Conservation (phyloP, 1,140 invertebrate genomes). For the Oncopodura yosiiana region DNA sequence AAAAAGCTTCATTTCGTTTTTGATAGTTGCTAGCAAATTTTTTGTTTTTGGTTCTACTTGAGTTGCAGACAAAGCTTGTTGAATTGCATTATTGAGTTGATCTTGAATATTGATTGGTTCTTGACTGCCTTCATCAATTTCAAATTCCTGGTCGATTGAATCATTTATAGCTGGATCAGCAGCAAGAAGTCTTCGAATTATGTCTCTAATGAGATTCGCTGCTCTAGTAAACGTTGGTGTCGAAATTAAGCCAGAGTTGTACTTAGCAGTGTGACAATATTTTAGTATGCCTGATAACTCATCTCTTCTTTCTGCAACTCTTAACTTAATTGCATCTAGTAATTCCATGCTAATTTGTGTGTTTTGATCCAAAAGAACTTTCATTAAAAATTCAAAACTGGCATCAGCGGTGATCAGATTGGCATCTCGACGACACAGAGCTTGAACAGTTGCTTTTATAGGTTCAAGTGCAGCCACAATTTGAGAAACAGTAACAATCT, state of each 20-base stretch:
- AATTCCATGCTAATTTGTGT: background rate
- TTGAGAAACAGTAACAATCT: background rate
- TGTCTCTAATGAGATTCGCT: no score
- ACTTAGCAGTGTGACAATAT: constrained; percentile 1
- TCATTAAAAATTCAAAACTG: background rate
- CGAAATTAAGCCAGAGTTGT: background rate
- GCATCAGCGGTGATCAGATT: constrained; percentile 4
- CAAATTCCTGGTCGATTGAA: background rate
- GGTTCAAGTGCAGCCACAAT: background rate
- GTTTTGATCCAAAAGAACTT: background rate
- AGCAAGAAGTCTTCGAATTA: no score
- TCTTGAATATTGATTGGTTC: background rate
- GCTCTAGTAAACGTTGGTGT: no score
- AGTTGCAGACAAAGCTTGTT: background rate
- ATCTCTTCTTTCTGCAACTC: background rate
- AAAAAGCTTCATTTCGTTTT: constrained; percentile 4
- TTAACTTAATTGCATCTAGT: background rate
- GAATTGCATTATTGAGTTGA: background rate
- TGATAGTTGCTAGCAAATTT: background rate
- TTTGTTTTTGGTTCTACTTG: background rate
- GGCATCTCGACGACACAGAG: constrained; percentile 4
- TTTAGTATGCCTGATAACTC: constrained; percentile 3
- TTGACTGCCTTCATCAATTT: background rate
- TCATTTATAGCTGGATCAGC: no score
- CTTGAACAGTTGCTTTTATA: background rate